Evolutionary conservation across 2,888 invertebrate species (phyloP), one percentile per base, ranked within the genome.

Genomic region (Lymantria dispar): DNA sequence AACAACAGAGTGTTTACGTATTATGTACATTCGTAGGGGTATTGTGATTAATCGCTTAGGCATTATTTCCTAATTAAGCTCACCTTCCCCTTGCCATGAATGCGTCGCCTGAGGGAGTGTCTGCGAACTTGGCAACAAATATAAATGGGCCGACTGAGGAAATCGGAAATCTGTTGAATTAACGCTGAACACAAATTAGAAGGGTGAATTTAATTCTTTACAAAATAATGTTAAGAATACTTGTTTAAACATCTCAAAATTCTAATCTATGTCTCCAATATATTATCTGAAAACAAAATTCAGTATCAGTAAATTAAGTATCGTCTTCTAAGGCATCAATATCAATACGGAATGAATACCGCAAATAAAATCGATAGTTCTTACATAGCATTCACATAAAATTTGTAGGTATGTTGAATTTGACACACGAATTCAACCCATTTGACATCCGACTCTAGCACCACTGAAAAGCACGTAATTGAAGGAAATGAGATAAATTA

Each of bases 41-140:
- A 78, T 81, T 78, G 86, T 90, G 88, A 91, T 91, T 88, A 90
- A 91, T 90, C 83, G 90, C 78, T 81, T 77, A 77, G 76, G 83
- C 83, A 88, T 90, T 90, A 90, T 87, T 91, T 87, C 83, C 89
- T 85, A 90, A 91, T 90, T 90, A 89, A 88, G 83, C 83, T 76
- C 78, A 85, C 84, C 82, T 85, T 83, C 85, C 84, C 87, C 86
- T 80, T 67, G 70, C 62, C 64, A 70, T 65, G 61, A 72, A 77
- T 74, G 73, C 76, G 72, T 72, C 69, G 82, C 84, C 76, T 66
- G 71, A 66, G 85, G 87, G 84, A 78, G 64, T 62, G 74, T 67
- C 75, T 73, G 68, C 62, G 61, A 81, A 81, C 76, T 81, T 80
- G 78, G 73, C 80, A 80, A 78, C 81, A 83, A 82, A 76, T 79